Conservation (phyloP, 2,888 invertebrate species). For the Holacanthella duospinosa region DNA sequence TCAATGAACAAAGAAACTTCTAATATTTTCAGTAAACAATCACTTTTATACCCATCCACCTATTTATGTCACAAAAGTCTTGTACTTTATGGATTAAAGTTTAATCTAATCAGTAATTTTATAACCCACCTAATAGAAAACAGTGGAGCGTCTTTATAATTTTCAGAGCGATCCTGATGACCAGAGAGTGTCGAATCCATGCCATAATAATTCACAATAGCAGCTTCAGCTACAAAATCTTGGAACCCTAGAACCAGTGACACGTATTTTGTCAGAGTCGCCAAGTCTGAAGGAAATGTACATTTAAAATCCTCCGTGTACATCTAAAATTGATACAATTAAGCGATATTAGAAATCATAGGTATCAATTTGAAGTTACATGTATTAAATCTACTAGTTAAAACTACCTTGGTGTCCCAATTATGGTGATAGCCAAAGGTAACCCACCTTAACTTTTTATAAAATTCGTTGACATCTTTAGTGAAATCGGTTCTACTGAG, state of each 20-base stretch:
- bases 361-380: background rate
- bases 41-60: too few relatives aligned
- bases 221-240: slow-evolving; percentile 72
- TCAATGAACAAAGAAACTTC: too few relatives aligned
- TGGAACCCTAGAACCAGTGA: slow-evolving; percentile 50
- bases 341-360: background rate
- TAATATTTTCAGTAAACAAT: too few relatives aligned
- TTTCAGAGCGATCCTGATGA: slow-evolving; percentile 90
- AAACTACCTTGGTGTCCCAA: slow-evolving; percentile 81
- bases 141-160: slow-evolving; percentile 71
- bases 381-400: background rate
- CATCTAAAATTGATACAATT: slow-evolving; percentile 43
- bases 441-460: slow-evolving; percentile 69
- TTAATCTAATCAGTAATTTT: too few relatives aligned
- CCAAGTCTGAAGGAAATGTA: slow-evolving; percentile 63
- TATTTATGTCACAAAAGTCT: too few relatives aligned
- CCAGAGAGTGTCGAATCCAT: slow-evolving; percentile 83
- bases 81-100: too few relatives aligned
- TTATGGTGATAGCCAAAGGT: slow-evolving; percentile 96
- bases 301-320: slow-evolving; percentile 59
- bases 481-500: background rate
- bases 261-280: slow-evolving; percentile 54
- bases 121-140: slow-evolving; percentile 89
- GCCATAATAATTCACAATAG: slow-evolving; percentile 92
- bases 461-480: slow-evolving; percentile 18